Evolutionary conservation across 1,140 invertebrate genomes (phyloP), one percentile per base, ranked within the genome.

Genomic region (Leguminivora glycinivorella): DNA sequence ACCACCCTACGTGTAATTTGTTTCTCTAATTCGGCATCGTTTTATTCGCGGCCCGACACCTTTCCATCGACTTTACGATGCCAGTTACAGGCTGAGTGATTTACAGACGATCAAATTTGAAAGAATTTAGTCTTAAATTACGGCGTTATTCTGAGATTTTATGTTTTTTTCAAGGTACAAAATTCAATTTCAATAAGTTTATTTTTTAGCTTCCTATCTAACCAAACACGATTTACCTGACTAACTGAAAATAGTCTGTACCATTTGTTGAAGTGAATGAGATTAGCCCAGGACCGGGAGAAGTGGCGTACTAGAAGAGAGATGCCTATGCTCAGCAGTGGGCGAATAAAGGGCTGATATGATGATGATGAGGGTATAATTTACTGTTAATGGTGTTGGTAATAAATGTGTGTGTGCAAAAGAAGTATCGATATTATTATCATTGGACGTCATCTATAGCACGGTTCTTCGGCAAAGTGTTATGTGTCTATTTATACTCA

Each of bases 401-500:
- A 10, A 10, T 34, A 10, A 7, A 7, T 34, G 9, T 29, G 5
- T 34, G 31, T 34, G 31, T 34, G 14, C 34, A 38, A 38, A 38
- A 38, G 40, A 43, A n/a, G n/a, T 43, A 17, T 43, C 40, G 17
- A 43, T 6, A 17, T 22, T 52, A 52, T 38, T 38, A 38, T 52
- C 47, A 52, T 10, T 52, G 17, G 17, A 52, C 19, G 47, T 52
- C 19, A 52, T 52, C 17, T 22, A 7, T 22, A 19, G 47, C 29
- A 60, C 17, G n/a, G 12, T 67, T 19, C 31, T 29, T 17, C n/a
- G 26, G 58, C 58, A 63, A 31, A 63, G 58, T 29, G 67, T 68
- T 72, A 70, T 78, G 74, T 77, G 74, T 74, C 74, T 78, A 75
- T 75, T 77, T 77, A 77, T 75, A 75, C 60, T 68, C 38, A 52